Evolutionary conservation across 92 coral and sea anemone genomes (phyloP).

Genomic region (Muricea muricata): DNA sequence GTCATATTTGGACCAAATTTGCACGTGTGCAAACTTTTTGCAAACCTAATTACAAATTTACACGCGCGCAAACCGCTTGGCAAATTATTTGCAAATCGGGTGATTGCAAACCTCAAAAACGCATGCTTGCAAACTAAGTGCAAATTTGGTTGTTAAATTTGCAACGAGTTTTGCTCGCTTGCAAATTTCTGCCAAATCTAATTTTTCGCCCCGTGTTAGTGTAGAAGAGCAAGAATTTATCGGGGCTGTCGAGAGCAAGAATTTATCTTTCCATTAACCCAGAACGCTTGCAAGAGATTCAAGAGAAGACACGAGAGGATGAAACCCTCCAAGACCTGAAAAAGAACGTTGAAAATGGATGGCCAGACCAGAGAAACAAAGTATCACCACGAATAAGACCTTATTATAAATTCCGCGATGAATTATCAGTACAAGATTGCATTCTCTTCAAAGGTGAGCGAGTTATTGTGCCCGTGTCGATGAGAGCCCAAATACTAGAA

Average conservation of each 20-base stretch:
- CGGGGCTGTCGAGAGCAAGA: not conserved
- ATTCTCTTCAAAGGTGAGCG: constrained; percentile 16
- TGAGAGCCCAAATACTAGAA: constrained; percentile 15
- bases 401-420: constrained; percentile 44
- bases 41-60: too few relatives aligned
- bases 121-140: too few relatives aligned
- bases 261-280: not conserved
- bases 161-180: too few relatives aligned
- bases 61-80: too few relatives aligned
- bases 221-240: too few relatives aligned
- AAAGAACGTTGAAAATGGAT: constrained; percentile 3
- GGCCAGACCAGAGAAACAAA: constrained; percentile 34
- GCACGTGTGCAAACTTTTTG: too few relatives aligned
- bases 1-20: too few relatives aligned
- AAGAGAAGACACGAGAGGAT: constrained; percentile 39
- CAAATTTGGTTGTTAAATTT: too few relatives aligned
- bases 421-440: constrained; percentile 36
- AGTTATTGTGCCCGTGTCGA: not conserved
- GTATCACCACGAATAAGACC: constrained; percentile 4
- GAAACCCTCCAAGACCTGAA: constrained; percentile 15
- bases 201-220: too few relatives aligned
- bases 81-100: too few relatives aligned
- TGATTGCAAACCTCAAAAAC: too few relatives aligned
- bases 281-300: constrained; percentile 33
- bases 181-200: too few relatives aligned